A percentile compares a stretch with the other conserved stretches of the same genome.
Evolutionary conservation across 2,113 vertebrate species (phyloP).

Genomic region (Bubo scandiacus): DNA sequence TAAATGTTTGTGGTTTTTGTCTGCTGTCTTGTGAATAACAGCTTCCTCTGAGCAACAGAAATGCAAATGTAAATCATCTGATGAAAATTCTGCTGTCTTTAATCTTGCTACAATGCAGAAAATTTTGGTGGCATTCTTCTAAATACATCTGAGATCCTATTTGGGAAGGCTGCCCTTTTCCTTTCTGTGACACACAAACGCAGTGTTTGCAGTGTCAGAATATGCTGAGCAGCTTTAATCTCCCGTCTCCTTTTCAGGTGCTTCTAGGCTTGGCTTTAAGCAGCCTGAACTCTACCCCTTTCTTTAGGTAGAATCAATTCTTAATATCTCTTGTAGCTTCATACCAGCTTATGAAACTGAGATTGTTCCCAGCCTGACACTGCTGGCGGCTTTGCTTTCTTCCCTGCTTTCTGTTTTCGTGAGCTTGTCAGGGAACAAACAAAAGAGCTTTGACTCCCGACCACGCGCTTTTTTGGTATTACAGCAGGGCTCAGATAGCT

Average conservation of each 20-base stretch:
- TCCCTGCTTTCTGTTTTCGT: not conserved
- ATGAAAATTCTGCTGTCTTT: not conserved
- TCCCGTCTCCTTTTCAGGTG: not conserved
- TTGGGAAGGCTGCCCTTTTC: not conserved
- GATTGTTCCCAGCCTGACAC: not conserved
- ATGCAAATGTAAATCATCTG: not conserved
- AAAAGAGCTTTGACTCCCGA: slow-evolving; percentile 32
- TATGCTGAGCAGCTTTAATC: not conserved
- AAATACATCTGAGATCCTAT: not conserved
- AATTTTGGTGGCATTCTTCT: not conserved
- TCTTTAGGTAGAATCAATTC: not conserved
- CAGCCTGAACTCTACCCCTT: not conserved
- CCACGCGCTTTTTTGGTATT: not conserved
- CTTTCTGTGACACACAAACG: too few species aligned
- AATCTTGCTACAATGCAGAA: not conserved
- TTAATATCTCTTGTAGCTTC: not conserved
- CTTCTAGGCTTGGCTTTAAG: not conserved
- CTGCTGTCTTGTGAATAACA: not conserved
- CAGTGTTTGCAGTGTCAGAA: not conserved
- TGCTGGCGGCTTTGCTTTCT: not conserved
- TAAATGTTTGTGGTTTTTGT: not conserved
- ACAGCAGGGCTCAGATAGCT: not conserved
- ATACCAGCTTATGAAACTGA: not conserved
- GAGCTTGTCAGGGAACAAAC: not conserved
- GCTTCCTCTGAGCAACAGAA: not conserved